Conservation (phyloP, 2,888 invertebrate species). For the Vannuccia rotundouncinata region DNA sequence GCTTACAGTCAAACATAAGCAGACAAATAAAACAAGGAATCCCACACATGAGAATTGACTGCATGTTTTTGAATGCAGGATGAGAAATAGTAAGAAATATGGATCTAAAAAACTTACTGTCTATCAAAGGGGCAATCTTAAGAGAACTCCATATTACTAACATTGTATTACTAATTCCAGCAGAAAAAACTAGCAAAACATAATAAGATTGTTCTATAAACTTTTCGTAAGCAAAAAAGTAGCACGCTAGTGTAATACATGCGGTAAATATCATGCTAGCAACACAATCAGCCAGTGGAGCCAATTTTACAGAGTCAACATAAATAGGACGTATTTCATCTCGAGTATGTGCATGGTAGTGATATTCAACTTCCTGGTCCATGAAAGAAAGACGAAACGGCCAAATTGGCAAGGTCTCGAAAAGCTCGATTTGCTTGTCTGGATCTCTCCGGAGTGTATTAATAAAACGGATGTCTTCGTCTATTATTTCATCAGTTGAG, state of each 20-base stretch:
- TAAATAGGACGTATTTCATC: not conserved
- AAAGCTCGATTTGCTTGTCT: not conserved
- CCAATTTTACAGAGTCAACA: not conserved
- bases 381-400: not conserved
- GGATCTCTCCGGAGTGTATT: conserved; percentile 25
- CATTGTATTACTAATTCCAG: not conserved
- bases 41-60: not conserved
- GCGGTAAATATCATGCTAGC: not conserved
- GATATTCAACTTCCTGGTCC: conserved; percentile 8
- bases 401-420: not conserved
- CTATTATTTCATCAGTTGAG: not conserved
- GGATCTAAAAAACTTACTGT: not conserved
- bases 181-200: not conserved
- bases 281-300: not conserved
- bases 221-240: not conserved
- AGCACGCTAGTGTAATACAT: not conserved
- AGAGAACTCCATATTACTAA: not conserved
- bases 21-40: not conserved
- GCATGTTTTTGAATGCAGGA: not conserved
- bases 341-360: not conserved
- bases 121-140: not conserved
- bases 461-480: not conserved
- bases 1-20: not conserved
- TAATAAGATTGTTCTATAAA: not conserved
- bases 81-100: not conserved